A percentile compares a stretch with the other conserved stretches of the same genome.
These are phyloP conservation scores for Rhinogobius similis DNA, from an alignment of 2,113 vertebrate genomes.

Conservation along the genomic window DNA sequence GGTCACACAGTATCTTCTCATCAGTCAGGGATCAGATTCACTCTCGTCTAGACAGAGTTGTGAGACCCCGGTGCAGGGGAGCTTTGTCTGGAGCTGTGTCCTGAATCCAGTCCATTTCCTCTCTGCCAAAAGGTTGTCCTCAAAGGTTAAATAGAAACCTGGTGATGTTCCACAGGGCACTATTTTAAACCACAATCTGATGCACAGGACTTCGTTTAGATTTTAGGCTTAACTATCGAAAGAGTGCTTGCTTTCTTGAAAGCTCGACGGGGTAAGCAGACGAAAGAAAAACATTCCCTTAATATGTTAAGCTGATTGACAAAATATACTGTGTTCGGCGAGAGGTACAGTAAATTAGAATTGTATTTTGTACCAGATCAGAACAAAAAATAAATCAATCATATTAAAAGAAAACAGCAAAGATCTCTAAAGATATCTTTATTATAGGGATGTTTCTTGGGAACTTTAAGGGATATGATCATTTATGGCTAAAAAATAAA, in stretches of 20 bases:
- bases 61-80: conserved; percentile 5
- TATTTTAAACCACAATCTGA: conserved; percentile 14
- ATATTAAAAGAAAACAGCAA: background rate
- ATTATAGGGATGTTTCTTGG: conserved; percentile 23
- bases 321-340: background rate
- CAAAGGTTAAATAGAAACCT: conserved; percentile 42
- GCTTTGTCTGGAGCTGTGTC: conserved; percentile 20
- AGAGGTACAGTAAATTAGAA: conserved; percentile 13
- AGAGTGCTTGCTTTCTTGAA: conserved; percentile 18
- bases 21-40: background rate
- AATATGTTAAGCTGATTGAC: background rate
- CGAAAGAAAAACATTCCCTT: conserved; percentile 24
- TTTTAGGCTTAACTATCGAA: conserved; percentile 28
- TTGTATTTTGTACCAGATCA: background rate
- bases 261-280: conserved; percentile 10
- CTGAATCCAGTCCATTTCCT: conserved; percentile 36
- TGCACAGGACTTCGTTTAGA: conserved; percentile 32
- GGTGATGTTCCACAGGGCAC: conserved; percentile 10
- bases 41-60: background rate
- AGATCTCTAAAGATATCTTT: background rate
- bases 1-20: background rate
- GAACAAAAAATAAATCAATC: background rate
- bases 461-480: conserved; percentile 26
- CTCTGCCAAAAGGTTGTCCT: conserved; percentile 29
- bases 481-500: conserved; percentile 41